Evolutionary conservation across 1,140 invertebrate species (phyloP).

Genomic region (Paraescarpia echinospica): DNA sequence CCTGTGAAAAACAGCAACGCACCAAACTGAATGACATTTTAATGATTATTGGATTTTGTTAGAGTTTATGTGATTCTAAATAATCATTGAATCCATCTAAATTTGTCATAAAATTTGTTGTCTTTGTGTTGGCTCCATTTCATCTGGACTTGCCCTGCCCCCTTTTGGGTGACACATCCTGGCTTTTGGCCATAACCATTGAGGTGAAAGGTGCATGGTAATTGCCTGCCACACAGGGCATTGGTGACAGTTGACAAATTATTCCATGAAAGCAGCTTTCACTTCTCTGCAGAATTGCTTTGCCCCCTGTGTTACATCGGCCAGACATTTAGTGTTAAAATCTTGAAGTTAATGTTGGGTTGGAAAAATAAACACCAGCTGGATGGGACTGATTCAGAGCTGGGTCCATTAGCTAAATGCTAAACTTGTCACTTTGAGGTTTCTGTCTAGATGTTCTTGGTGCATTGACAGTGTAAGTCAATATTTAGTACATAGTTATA

Average conservation of each 20-base stretch:
- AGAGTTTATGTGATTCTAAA: not conserved
- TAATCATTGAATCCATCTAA: not conserved
- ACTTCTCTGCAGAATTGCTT: not conserved
- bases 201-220: not conserved
- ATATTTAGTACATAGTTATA: not conserved
- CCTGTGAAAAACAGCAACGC: not conserved
- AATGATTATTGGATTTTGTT: not conserved
- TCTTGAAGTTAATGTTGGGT: not conserved
- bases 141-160: not conserved
- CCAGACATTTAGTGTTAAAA: not conserved
- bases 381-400: not conserved
- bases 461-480: not conserved
- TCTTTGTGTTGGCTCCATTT: not conserved
- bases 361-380: not conserved
- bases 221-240: not conserved
- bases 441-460: not conserved
- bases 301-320: not conserved
- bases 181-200: not conserved
- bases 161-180: not conserved
- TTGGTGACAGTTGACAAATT: not conserved
- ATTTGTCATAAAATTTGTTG: not conserved
- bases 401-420: not conserved
- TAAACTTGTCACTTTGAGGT: not conserved
- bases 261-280: not conserved
- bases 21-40: not conserved